Conservation (phyloP, 1,140 invertebrate species). For the Papilio aristodemus region DNA sequence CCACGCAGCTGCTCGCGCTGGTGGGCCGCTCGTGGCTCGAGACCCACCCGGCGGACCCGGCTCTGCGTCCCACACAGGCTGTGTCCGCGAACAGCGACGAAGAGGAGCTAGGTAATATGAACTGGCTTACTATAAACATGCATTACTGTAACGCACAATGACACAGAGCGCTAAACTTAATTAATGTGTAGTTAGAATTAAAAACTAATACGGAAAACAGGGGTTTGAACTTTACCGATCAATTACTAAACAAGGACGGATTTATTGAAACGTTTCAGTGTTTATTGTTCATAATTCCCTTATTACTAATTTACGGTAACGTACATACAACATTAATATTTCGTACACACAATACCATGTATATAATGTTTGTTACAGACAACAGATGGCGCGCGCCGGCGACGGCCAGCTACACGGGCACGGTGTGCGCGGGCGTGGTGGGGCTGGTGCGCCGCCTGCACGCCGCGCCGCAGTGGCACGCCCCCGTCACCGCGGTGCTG, state of each 20-base stretch:
- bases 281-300: no score
- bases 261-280: no score
- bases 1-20: conserved; percentile 62
- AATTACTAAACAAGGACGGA: no score
- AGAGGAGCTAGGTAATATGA: conserved; percentile 69
- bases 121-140: no score
- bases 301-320: no score
- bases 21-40: conserved; percentile 69
- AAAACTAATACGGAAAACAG: no score
- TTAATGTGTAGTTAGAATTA: no score
- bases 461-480: conserved; percentile 66
- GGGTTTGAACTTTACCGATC: no score
- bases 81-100: conserved; percentile 47
- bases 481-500: conserved; percentile 55
- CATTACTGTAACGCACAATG: conserved; percentile 32
- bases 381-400: conserved; percentile 74
- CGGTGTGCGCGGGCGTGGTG: conserved; percentile 60
- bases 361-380: conserved; percentile 47
- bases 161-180: no score
- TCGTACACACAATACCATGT: conserved; percentile 3
- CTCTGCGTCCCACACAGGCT: conserved; percentile 51
- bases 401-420: conserved; percentile 71
- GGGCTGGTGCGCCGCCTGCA: conserved; percentile 61
- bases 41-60: conserved; percentile 64
- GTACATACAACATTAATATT: no score